Base-by-base conservation (phyloP, 2,113 vertebrate species). In the Tragulus kanchil region DNA sequence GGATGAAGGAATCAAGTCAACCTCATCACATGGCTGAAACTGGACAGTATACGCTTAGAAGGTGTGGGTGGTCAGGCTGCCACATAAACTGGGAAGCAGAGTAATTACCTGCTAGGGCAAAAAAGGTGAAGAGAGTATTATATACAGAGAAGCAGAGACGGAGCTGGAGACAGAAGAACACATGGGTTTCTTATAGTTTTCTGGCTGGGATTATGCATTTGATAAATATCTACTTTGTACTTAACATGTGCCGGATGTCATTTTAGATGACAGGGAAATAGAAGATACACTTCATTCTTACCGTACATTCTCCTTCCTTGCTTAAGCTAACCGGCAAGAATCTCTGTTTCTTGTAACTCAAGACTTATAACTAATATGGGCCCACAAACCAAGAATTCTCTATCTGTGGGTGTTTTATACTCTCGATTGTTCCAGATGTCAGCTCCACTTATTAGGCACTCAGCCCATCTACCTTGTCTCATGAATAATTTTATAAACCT, bases 301-400 rank as follows among this genome's bases (percentile, higher is more conserved):
- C 14, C 83, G 31, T 31, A 89, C 50, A 6, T 78, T 75, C 11
- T 83, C 12, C 0, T 15, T 71, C 61, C 83, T 73, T 58, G 23
- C 3, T 48, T 93, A 89, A 61, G 54, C 19, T 79, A 93, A 56
- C 45, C 58, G 45, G 10, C 11, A 50, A 3, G 4, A 0, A 2
- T 69, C 89, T 79, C 56, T 84, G 3, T 64, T 77, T 90, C 52
- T 95, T 71, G 16, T 10, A 89, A 88, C 6, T 21, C 82, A 31
- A 94, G 58, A 78, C 17, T 8, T 86, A n/a, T 10, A 62, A 62
- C 62, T 77, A 58, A 83, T 15, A 89, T 0, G 56, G 73, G 19
- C 54, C 19, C 42, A 81, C 10, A 93, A 94, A 87, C 8, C 26
- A 91, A 75, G 73, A 88, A 93, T 93, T 36, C n/a, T 81, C 4